A percentile compares a stretch with the other conserved stretches of the same genome.
These are phyloP conservation scores for Drosophila pachea DNA, from an alignment of 1,140 invertebrate genomes.

Conservation along the genomic window DNA sequence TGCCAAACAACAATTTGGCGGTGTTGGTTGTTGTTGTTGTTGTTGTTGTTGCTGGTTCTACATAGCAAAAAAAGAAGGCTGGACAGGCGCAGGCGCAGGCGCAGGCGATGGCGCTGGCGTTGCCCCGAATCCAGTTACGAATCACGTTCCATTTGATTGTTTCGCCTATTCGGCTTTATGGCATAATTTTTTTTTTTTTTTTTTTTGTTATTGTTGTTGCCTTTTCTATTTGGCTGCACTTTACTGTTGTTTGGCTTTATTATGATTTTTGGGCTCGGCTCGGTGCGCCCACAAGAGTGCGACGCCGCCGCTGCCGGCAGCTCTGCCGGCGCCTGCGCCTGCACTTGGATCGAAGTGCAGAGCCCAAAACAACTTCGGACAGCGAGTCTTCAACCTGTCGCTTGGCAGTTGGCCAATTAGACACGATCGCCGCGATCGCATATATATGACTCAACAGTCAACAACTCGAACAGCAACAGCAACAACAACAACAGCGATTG, in stretches of 20 bases:
- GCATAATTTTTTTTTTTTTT: too few species aligned
- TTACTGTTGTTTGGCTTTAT: slow-evolving; percentile 42
- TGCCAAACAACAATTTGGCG: slow-evolving; percentile 69
- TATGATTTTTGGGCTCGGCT: slow-evolving; percentile 58
- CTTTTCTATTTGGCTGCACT: slow-evolving; percentile 56
- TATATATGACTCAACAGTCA: slow-evolving; percentile 62
- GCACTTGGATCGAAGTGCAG: slow-evolving; percentile 48
- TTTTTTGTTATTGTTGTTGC: slow-evolving; percentile 41
- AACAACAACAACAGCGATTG: slow-evolving; percentile 15
- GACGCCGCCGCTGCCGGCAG: slow-evolving; percentile 31
- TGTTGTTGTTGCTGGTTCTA: slow-evolving; percentile 46
- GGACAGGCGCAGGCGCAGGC: slow-evolving; percentile 39
- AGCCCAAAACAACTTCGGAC: slow-evolving; percentile 8
- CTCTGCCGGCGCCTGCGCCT: slow-evolving; percentile 47
- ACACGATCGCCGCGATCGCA: slow-evolving; percentile 47
- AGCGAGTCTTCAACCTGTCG: slow-evolving; percentile 59
- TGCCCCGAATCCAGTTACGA: slow-evolving; percentile 50
- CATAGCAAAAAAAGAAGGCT: slow-evolving; percentile 58
- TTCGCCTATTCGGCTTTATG: slow-evolving; percentile 45
- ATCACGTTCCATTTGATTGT: slow-evolving; percentile 62
- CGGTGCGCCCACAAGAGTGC: slow-evolving; percentile 55
- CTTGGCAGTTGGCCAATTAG: slow-evolving; percentile 63
- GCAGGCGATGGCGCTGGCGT: slow-evolving; percentile 30
- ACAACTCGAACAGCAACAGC: slow-evolving; percentile 28
- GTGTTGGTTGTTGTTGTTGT: slow-evolving; percentile 25